Base-by-base conservation (phyloP, 2,113 vertebrate genomes). In the Meleagris gallopavo region DNA sequence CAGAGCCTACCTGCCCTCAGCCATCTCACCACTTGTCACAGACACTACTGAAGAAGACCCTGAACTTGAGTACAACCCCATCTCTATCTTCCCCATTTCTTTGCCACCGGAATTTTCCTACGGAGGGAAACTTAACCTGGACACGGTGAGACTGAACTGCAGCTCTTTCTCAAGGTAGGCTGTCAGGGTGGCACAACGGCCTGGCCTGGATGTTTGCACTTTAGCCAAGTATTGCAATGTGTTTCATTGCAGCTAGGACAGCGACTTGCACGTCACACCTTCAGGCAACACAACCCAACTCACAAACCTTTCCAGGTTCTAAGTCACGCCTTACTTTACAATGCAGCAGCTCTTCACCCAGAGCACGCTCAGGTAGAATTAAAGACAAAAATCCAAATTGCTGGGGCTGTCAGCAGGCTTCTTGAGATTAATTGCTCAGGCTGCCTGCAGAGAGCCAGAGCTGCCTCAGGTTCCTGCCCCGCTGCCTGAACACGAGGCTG, bases 121-220 rank as follows among this genome's bases (percentile, higher is more conserved):
- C 3, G 38, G 46, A 2, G 97, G 97, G 36, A 97, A 70, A 4
- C 93, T 98, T 2, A 98, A 96, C 6, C 25, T 98, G 88, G 97
- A 97, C 0, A 29, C 27, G 1, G 87, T 98, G 40, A 97, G 90
- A 43, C 96, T 98, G 8, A 82, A 62, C 72, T 61, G 92, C 14
- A 65, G 85, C 76, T 82, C 97, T 11, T 70, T 79, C n/a, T 12
- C 76, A 0, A 48, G 79, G 34, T 80, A 95, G 93, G 55, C 2
- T 1, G 9, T 1, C 32, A 5, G 62, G 60, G 43, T 0, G 16
- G 3, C 0, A 2, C 0, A 4, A 17, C 13, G 58, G 61, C 21
- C 75, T 3, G 2, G 41, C 34, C 22, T 9, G 2, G 30, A 7
- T 1, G 19, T 71, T 11, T 19, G 58, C 30, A 55, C 62, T 73